Evolutionary conservation across 2,113 vertebrate genomes (phyloP), one percentile per base, ranked within the genome.

Genomic region (Kobus ellipsiprymnus): DNA sequence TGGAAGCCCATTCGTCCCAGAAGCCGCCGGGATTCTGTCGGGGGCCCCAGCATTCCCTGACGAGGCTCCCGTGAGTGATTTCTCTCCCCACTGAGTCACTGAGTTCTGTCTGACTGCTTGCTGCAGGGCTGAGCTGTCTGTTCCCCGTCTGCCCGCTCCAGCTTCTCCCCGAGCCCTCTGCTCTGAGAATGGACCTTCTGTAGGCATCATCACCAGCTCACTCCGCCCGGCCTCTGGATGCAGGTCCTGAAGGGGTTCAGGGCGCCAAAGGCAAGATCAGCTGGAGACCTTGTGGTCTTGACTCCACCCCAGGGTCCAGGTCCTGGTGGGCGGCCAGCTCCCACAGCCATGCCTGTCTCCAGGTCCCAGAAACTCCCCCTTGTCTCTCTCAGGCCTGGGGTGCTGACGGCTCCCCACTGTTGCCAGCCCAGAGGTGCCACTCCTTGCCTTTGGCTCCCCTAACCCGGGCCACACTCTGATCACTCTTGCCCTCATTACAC

Each of bases 141-240:
- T 0, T 29, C 2, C 21, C 67, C 1, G 0, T 44, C 54, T 14
- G 40, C 19, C 44, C 33, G 50, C 12, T 6, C 25, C 27, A 3
- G 25, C 62, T 19, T 6, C 25, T 14, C n/a, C 40, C 40, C 0
- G 0, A 3, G 2, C 50, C 67, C 92, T 44, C 25, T 1, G 12
- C 29, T 57, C 83, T 19, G 25, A 6, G 33, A 44, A 7, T 5
- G 23, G 5, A 6, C 16, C 29, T 23, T 57, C 85, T 36, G 7
- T 29, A 40, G 29, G 14, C 1, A 0, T 2, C 1, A 0, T 11
- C 62, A 1, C 33, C 46, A 7, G 40, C 7, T 50, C 21, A 0
- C 48, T 17, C 0, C 0, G 1, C 46, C 52, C 1, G 50, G 59
- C 60, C 29, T 17, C n/a, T 1, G 0, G 5, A 30, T 4, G 30